These are phyloP conservation scores for Xiphophorus birchmanni DNA, from an alignment of 2,797 vertebrate genomes.

Conservation along the genomic window DNA sequence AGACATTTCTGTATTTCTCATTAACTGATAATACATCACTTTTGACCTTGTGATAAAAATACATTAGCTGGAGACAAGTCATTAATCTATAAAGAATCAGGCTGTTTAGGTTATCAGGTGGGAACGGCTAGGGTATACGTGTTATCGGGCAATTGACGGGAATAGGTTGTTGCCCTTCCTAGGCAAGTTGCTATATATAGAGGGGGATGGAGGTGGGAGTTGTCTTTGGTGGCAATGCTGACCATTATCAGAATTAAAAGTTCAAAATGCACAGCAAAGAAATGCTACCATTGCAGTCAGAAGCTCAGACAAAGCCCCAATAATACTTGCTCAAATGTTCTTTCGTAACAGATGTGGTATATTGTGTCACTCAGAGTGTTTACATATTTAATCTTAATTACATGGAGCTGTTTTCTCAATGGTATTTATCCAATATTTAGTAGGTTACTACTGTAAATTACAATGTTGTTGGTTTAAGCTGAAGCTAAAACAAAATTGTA, in stretches of 20 bases:
- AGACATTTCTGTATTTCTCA: constrained; percentile 79
- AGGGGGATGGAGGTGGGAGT: constrained; percentile 7
- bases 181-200: constrained; percentile 25
- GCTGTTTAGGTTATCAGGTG: constrained; percentile 73
- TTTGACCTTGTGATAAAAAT: constrained; percentile 81
- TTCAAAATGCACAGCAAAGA: neutral
- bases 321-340: neutral
- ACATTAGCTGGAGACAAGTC: constrained; percentile 72
- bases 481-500: neutral
- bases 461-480: neutral
- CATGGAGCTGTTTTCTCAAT: neutral
- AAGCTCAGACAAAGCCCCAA: neutral
- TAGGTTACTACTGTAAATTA: neutral
- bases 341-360: neutral
- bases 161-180: constrained; percentile 50
- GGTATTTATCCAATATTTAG: neutral
- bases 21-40: constrained; percentile 83
- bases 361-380: neutral
- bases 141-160: constrained; percentile 58
- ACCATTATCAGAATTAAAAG: constrained; percentile 7
- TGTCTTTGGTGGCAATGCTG: constrained; percentile 8
- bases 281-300: neutral
- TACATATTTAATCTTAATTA: neutral
- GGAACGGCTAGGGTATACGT: constrained; percentile 38
- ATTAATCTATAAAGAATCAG: constrained; percentile 74